Evolutionary conservation across 2,797 vertebrate genomes (phyloP).

Genomic region (Anas acuta): DNA sequence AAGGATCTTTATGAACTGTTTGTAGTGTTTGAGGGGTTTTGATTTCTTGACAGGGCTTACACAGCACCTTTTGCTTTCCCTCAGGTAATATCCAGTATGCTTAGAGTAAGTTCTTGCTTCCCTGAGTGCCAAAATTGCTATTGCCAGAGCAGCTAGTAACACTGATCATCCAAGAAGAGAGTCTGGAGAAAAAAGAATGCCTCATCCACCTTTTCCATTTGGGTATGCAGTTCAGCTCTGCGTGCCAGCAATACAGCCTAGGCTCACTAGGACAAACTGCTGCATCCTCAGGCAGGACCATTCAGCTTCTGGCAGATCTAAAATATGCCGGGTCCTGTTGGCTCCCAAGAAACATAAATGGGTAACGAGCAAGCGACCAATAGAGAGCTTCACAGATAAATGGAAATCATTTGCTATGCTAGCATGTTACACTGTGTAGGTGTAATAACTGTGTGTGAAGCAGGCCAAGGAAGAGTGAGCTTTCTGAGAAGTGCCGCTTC

Average conservation of each 20-base stretch:
- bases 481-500: not conserved
- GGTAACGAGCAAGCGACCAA: not conserved
- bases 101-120: not conserved
- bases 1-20: not conserved
- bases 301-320: not conserved
- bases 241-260: not conserved
- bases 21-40: not conserved
- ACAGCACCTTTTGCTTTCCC: not conserved
- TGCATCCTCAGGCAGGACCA: not conserved
- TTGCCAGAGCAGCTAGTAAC: not conserved
- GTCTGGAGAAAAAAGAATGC: not conserved
- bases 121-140: not conserved
- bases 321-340: not conserved
- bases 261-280: not conserved
- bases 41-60: not conserved
- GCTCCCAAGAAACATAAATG: not conserved
- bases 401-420: not conserved
- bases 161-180: not conserved
- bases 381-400: not conserved
- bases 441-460: not conserved
- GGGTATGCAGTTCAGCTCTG: not conserved
- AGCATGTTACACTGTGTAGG: rapidly evolving
- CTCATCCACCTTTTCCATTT: not conserved
- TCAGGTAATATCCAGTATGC: not conserved
- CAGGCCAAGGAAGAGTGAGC: not conserved